Evolutionary conservation across 1,140 invertebrate genomes (phyloP).

Genomic region (Drosophila fuyamai): DNA sequence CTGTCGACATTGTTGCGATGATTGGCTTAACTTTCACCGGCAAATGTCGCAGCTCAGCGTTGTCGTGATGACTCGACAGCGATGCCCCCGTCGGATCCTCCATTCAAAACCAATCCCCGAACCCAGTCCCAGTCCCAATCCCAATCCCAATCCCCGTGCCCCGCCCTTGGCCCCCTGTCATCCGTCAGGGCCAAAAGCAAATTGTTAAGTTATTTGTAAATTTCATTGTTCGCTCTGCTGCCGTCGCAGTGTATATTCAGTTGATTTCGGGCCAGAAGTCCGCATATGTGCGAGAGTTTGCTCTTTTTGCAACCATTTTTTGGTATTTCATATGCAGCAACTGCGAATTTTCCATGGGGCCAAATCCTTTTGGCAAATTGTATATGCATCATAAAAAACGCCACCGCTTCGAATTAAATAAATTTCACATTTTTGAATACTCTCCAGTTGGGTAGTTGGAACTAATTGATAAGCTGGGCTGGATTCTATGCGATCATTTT

Average conservation of each 20-base stretch:
- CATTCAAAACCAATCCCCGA: slow-evolving; percentile 3
- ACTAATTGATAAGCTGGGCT: not conserved
- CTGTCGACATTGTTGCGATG: slow-evolving; percentile 67
- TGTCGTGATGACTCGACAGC: slow-evolving; percentile 51
- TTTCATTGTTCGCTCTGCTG: slow-evolving; percentile 57
- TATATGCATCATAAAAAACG: slow-evolving; percentile 66
- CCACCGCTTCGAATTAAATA: slow-evolving; percentile 67
- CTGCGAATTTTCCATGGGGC: slow-evolving; percentile 57
- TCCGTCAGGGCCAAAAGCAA: slow-evolving; percentile 72
- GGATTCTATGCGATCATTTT: not conserved
- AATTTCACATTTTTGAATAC: slow-evolving; percentile 65
- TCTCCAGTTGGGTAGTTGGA: slow-evolving; percentile 8
- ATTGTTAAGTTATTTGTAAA: slow-evolving; percentile 81
- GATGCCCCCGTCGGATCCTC: slow-evolving; percentile 13
- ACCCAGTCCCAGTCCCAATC: slow-evolving; percentile 13
- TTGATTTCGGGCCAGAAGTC: slow-evolving; percentile 35
- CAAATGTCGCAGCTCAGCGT: slow-evolving; percentile 41
- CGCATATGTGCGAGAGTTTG: slow-evolving; percentile 20
- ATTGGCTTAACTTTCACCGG: slow-evolving; percentile 77
- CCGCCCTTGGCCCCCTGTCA: slow-evolving; percentile 16
- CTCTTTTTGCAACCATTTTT: slow-evolving; percentile 27
- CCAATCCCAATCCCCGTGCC: not conserved
- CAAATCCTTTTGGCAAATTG: slow-evolving; percentile 74
- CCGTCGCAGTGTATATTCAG: slow-evolving; percentile 38
- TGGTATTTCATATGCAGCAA: slow-evolving; percentile 56